phyloP scores from a whole-genome alignment of 2,113 vertebrate genomes.

The Rhynchomys soricoides region DNA sequence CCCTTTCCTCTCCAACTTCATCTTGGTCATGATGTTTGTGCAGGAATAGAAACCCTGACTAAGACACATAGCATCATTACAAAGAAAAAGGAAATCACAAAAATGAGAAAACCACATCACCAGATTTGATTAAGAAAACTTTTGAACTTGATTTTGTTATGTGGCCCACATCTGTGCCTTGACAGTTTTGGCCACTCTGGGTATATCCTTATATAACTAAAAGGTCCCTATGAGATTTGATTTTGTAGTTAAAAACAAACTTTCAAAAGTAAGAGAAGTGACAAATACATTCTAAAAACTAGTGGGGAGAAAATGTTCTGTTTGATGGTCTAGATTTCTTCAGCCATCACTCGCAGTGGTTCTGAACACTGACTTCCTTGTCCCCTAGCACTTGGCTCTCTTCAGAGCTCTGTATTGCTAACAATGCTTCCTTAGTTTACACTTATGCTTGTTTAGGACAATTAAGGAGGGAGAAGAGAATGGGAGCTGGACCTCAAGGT shows the following conservation, averaged over 20 bases:
- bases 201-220: neutral
- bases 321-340: neutral
- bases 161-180: no score
- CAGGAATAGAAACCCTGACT: no score
- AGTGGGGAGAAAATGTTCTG: neutral
- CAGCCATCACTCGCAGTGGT: neutral
- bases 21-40: no score
- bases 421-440: neutral
- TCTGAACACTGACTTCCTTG: neutral
- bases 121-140: neutral
- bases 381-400: neutral
- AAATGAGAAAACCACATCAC: neutral
- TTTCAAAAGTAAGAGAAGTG: neutral
- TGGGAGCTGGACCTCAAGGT: neutral
- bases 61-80: neutral
- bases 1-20: no score
- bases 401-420: neutral
- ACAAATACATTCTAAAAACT: neutral
- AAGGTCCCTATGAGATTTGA: neutral
- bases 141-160: neutral
- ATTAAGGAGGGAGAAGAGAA: neutral
- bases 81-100: neutral
- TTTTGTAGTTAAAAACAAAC: neutral
- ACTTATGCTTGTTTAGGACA: neutral
- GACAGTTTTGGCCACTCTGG: neutral